A percentile compares a stretch with the other conserved stretches of the same genome.
phyloP scores from a whole-genome alignment of 2,888 invertebrate genomes.

The Polyploca ridens region DNA sequence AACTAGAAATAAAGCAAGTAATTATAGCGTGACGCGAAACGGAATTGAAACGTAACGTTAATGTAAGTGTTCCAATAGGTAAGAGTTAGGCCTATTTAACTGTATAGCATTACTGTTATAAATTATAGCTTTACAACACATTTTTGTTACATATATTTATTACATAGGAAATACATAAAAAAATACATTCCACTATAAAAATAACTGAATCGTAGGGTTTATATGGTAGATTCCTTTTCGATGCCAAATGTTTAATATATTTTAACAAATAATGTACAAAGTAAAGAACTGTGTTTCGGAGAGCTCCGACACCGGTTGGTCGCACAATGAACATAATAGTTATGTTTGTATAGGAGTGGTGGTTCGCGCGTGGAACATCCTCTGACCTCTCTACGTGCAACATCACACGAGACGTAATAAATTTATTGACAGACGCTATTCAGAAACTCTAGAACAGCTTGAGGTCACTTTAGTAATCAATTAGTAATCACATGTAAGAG shows the following conservation, averaged over 20 bases:
- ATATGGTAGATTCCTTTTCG: neutral
- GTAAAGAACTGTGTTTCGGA: neutral
- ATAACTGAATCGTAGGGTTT: neutral
- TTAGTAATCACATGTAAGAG: too few species aligned
- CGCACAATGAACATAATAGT: neutral
- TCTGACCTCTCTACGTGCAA: neutral
- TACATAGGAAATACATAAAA: neutral
- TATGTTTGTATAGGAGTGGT: neutral
- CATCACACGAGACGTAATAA: neutral
- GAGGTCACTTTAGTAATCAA: too few species aligned
- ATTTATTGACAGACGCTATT: neutral
- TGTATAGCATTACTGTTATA: neutral
- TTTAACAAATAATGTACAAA: neutral
- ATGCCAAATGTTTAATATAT: neutral
- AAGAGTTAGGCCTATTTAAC: slow-evolving; percentile 20
- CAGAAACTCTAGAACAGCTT: neutral
- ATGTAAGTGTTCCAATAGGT: slow-evolving; percentile 28
- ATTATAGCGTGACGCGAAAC: slow-evolving; percentile 31
- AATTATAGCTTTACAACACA: neutral
- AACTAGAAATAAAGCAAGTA: slow-evolving; percentile 27
- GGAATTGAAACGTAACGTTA: slow-evolving; percentile 42
- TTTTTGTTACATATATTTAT: neutral
- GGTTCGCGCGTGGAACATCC: neutral
- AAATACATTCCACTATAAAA: neutral
- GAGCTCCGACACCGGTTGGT: neutral